phyloP scores from a whole-genome alignment of 1,140 invertebrate species.

The Nilaparvata lugens region DNA sequence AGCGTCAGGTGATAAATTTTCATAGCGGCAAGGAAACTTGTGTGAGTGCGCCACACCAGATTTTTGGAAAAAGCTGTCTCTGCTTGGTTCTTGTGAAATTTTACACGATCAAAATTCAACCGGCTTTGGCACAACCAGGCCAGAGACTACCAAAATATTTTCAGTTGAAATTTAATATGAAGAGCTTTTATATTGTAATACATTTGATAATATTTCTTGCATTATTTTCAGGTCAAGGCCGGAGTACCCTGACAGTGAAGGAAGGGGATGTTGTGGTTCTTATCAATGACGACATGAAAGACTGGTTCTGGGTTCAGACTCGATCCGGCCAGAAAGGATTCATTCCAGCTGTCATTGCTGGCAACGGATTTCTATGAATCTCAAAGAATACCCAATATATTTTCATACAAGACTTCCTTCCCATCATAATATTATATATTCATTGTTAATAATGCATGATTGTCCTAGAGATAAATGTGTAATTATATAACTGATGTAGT shows the following conservation, averaged over 20 bases:
- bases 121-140: background rate
- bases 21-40: too few relatives aligned
- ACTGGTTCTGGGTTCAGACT: slow-evolving; percentile 65
- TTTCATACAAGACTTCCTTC: background rate
- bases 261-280: slow-evolving; percentile 66
- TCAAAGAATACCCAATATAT: background rate
- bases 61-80: too few relatives aligned
- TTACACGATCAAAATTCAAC: too few relatives aligned
- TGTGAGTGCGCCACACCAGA: too few relatives aligned
- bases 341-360: slow-evolving; percentile 63
- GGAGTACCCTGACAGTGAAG: slow-evolving; percentile 48
- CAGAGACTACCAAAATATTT: background rate
- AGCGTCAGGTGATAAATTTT: too few relatives aligned
- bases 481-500: too few relatives aligned
- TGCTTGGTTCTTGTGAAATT: too few relatives aligned
- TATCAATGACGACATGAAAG: slow-evolving; percentile 40
- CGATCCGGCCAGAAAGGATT: slow-evolving; percentile 59
- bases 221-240: slow-evolving; percentile 37
- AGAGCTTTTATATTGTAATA: background rate
- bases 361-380: slow-evolving; percentile 57
- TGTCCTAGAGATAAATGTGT: too few relatives aligned
- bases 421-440: too few relatives aligned
- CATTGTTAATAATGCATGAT: too few relatives aligned
- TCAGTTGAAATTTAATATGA: background rate
- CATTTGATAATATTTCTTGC: background rate